Base-by-base conservation (phyloP, 1,140 invertebrate species). In the silkworm (Bombyx mori) region DNA sequence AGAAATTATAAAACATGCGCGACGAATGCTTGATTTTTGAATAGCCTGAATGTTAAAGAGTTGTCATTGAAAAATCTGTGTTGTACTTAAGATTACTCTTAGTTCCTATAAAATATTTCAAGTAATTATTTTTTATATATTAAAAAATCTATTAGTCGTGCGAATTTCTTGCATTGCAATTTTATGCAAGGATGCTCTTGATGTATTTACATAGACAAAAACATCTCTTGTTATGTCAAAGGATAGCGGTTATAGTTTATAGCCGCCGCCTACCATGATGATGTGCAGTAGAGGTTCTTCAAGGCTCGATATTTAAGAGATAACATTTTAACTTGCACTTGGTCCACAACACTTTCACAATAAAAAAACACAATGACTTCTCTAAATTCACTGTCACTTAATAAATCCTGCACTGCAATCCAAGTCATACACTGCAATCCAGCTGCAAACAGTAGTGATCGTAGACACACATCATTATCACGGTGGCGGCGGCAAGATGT, bases 391-490 rank as follows among this genome's bases (percentile, higher is more conserved):
- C 83, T 79, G 51, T 79, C 81, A 86, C 79, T 81, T 68, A 62
- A 70, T 69, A 54, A 63, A 68, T 67, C 71, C 65, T 62, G 73
- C 83, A 86, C 83, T 86, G 82, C 82, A 86, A 86, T 86, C 82
- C 82, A 77, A 80, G 56, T 69, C 54, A 70, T 70, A 71, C 82
- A 86, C 82, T 86, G 82, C 82, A 86, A 86, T 86, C 82, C 82
- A 35, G 26, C 26, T 35, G 69, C 82, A 35, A 62, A 66, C 62
- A 59, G 63, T 60, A 60, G 63, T 60, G 53, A 42, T 65, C 61
- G 69, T 55, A 59, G 58, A 59, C 59, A 66, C 59, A 66, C 74
- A 77, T 75, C 71, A 70, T 63, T 50, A 65, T 66, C 81, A 81
- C 79, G 79, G 79, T 69, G 67, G 69, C 69, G 66, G 62, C 62